These are phyloP conservation scores for Diarsia brunnea DNA, from an alignment of 2,888 invertebrate species.

Conservation along the genomic window DNA sequence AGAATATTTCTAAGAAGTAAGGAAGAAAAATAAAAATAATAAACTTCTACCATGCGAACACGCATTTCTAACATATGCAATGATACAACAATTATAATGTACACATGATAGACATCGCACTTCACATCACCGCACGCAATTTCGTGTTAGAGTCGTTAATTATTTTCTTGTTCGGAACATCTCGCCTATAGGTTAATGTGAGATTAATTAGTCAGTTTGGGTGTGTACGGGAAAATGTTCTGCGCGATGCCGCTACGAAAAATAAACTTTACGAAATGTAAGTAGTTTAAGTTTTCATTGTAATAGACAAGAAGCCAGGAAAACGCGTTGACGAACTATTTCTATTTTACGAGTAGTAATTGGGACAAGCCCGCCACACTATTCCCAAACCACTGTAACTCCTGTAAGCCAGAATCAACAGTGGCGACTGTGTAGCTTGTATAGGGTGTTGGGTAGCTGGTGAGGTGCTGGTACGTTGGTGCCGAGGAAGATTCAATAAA, in stretches of 20 bases:
- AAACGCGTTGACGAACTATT: not conserved
- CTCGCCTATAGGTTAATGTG: slow-evolving; percentile 35
- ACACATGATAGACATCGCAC: slow-evolving; percentile 19
- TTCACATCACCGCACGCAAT: slow-evolving; percentile 10
- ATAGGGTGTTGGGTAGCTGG: too few species aligned
- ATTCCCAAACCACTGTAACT: too few species aligned
- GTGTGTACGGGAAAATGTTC: slow-evolving; percentile 7
- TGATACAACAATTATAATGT: slow-evolving; percentile 34
- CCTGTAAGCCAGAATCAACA: too few species aligned
- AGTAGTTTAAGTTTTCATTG: not conserved
- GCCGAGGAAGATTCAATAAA: too few species aligned
- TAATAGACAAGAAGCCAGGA: not conserved
- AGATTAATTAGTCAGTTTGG: slow-evolving; percentile 41
- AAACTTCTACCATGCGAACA: not conserved
- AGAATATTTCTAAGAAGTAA: not conserved
- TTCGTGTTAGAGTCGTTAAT: slow-evolving; percentile 42
- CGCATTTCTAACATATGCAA: slow-evolving; percentile 13
- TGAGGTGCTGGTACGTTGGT: too few species aligned
- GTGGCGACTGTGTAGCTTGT: too few species aligned
- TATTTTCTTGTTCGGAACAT: slow-evolving; percentile 46
- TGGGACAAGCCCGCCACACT: too few species aligned
- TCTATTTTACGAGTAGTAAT: too few species aligned
- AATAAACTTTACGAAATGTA: not conserved
- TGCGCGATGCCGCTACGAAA: not conserved
- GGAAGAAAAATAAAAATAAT: not conserved